Base-by-base conservation (phyloP, 2,113 vertebrate genomes). In the Brachyhypopomus occidentalis region DNA sequence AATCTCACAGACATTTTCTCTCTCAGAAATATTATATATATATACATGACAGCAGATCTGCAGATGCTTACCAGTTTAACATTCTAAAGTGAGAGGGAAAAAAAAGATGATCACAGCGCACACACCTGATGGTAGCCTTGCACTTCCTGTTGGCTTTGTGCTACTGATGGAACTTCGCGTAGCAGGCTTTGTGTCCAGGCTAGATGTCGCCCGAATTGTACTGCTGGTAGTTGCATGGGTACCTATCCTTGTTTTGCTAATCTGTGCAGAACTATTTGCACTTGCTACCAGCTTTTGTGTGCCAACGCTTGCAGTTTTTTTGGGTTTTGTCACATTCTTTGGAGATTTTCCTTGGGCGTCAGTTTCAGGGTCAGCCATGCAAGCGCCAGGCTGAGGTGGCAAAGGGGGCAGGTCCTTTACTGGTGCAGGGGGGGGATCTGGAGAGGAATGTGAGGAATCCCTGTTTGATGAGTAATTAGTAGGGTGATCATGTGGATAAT, bases 331-430 rank as follows among this genome's bases (percentile, higher is more conserved):
- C 0, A 88, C 85, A 1, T 78, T 86, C 76, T 87, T 93, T 12
- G 71, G 76, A 4, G 52, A 66, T 41, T 83, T 91, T 69, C 86
- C 67, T 0, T 90, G 88, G 0, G 89, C 83, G 3, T 95, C 87
- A 0, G 89, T 77, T 58, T 97, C 96, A 0, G 95, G 87, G 86
- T 98, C 96, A 2, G 94, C 93, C 96, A 97, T 98, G 89, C 97
- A 97, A 85, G 96, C 92, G 0, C 95, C 93, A 0, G 95, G 94
- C 0, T 94, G 95, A 1, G 95, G 92, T 0, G 96, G 95, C 64
- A 95, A 81, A 0, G 96, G 97, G 0, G 91, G 94, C 0, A 95
- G 92, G 20, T 96, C 96, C 75, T 94, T 96, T 59, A 96, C 87
- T 0, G 94, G 91, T 14, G 93, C 93, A 0, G 96, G 95, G 1